Evolutionary conservation across 2,797 vertebrate genomes (phyloP).

Genomic region (Halcyon badia): DNA sequence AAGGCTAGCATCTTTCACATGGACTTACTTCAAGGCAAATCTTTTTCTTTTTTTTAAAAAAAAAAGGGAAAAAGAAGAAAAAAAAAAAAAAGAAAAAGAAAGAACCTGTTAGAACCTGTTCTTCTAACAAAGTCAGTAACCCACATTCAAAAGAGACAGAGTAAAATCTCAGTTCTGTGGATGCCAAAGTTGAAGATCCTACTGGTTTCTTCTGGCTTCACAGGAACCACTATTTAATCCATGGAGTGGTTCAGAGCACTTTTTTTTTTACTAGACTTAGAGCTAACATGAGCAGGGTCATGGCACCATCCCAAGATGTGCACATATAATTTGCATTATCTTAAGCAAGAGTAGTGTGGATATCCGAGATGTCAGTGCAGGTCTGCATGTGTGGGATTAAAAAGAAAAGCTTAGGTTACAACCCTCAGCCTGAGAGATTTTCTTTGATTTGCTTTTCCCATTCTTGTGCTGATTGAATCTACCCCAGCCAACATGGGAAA

Average conservation of each 20-base stretch:
- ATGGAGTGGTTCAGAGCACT: background rate
- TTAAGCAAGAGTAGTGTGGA: background rate
- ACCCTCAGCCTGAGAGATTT: background rate
- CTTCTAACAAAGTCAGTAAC: background rate
- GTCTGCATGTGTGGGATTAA: background rate
- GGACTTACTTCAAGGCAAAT: background rate
- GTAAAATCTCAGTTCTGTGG: background rate
- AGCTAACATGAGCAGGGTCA: background rate
- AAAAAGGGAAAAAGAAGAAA: background rate
- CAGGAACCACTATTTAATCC: background rate
- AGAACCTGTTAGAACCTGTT: background rate
- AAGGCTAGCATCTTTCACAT: background rate
- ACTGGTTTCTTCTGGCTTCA: background rate
- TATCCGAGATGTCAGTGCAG: background rate
- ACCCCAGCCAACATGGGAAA: background rate
- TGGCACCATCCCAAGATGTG: background rate
- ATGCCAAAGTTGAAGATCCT: background rate
- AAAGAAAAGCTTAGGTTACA: conserved; percentile 23
- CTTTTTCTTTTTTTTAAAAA: too few species aligned
- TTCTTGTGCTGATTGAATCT: conserved; percentile 30
- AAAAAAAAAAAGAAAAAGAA: too few species aligned
- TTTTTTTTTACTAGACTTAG: background rate
- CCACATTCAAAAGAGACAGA: background rate
- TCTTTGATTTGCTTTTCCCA: conserved; percentile 25
- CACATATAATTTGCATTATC: background rate